Conservation (phyloP, 1,140 invertebrate genomes). For the Plutomurus gul region DNA sequence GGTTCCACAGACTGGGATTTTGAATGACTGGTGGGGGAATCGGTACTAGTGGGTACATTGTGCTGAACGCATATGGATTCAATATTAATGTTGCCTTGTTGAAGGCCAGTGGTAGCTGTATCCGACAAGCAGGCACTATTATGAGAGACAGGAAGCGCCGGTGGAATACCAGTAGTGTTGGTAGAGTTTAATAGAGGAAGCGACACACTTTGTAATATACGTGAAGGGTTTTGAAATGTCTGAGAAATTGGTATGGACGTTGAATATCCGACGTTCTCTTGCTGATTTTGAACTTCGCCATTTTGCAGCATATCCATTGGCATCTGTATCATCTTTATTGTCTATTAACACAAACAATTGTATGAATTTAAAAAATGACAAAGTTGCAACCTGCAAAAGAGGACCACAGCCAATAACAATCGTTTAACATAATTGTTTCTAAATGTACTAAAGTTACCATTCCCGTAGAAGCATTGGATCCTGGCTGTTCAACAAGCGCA, state of each 20-base stretch:
- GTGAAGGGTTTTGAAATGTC: neutral
- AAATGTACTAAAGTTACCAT: neutral
- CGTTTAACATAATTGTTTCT: neutral
- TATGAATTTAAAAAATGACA: neutral
- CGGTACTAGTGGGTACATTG: neutral
- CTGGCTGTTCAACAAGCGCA: conserved; percentile 35
- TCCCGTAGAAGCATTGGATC: neutral
- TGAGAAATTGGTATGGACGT: neutral
- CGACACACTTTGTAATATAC: neutral
- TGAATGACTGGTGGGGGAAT: neutral
- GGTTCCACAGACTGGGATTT: neutral
- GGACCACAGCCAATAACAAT: neutral
- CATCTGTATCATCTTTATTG: conserved; percentile 27
- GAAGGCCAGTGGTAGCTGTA: neutral
- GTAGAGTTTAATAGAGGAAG: neutral
- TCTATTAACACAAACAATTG: neutral
- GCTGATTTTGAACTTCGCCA: neutral
- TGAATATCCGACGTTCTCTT: neutral
- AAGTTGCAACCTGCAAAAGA: neutral
- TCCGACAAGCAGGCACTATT: neutral
- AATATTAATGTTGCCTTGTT: neutral
- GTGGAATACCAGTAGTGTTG: neutral
- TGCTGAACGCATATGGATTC: neutral
- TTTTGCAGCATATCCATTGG: neutral
- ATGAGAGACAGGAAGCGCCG: neutral